These are phyloP conservation scores for Umimayanthus chanpuru DNA, from an alignment of 92 coral and sea anemone genomes.

Conservation along the genomic window DNA sequence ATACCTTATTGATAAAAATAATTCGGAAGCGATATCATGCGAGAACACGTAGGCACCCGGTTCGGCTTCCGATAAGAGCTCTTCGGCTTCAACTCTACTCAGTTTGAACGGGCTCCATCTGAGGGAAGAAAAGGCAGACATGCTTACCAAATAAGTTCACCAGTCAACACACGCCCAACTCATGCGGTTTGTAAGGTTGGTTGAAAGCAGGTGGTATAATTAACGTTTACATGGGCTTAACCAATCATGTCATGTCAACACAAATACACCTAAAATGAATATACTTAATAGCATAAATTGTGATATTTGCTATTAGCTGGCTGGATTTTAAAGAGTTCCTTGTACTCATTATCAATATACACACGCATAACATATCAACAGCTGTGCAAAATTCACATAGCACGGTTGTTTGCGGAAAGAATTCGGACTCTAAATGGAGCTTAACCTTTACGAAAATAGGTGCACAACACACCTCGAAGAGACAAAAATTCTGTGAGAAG, in stretches of 20 bases:
- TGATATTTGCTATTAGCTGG: too few species aligned
- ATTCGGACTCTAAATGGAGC: too few species aligned
- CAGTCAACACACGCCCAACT: not conserved
- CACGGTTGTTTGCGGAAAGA: too few species aligned
- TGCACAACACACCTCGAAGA: too few species aligned
- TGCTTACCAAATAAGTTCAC: not conserved
- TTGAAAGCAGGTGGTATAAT: not conserved
- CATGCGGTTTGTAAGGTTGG: not conserved
- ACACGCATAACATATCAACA: too few species aligned
- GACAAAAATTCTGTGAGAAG: too few species aligned
- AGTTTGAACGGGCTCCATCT: slow-evolving; percentile 95
- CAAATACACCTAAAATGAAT: too few species aligned
- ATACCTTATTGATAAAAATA: slow-evolving; percentile 88
- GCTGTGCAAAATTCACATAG: too few species aligned
- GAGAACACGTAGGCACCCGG: slow-evolving; percentile 95
- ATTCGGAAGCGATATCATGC: slow-evolving; percentile 86
- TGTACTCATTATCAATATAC: too few species aligned
- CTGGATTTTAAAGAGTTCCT: too few species aligned
- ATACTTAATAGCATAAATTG: too few species aligned
- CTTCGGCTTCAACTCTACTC: slow-evolving; percentile 84
- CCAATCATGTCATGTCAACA: not conserved
- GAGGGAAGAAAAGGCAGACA: not conserved
- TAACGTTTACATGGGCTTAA: not conserved
- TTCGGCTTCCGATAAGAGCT: slow-evolving; percentile 72
- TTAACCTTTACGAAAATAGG: too few species aligned